These are phyloP conservation scores for Axinella damicornis DNA, from an alignment of 37 sponge, comb jelly and placozoan genomes.

Conservation along the genomic window DNA sequence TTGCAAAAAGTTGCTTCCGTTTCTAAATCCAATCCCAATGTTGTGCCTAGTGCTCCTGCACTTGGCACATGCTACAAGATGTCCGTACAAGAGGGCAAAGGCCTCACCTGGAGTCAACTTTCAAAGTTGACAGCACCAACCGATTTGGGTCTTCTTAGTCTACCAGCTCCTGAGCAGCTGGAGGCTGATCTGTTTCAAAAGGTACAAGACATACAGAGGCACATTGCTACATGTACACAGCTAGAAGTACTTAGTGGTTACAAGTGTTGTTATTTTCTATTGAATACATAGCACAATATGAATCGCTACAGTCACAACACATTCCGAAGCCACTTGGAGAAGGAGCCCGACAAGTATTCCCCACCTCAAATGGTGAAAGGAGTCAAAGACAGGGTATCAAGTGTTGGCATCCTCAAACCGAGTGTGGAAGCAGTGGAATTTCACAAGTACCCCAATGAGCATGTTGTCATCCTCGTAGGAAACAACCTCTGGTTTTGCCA, in stretches of 20 bases:
- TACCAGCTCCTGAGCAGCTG: neutral
- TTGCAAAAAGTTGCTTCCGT: neutral
- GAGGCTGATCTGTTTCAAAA: neutral
- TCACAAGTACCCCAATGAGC: conserved; percentile 24
- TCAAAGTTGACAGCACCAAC: neutral
- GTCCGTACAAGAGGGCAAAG: neutral
- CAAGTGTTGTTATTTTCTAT: neutral
- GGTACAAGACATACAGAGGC: conserved; percentile 7
- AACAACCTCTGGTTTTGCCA: conserved; percentile 40
- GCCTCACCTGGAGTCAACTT: neutral
- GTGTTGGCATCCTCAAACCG: conserved; percentile 2
- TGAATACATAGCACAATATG: conserved; percentile 10
- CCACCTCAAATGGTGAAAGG: neutral
- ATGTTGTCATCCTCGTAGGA: conserved; percentile 27
- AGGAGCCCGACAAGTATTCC: neutral
- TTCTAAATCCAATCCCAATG: neutral
- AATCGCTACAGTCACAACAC: conserved; percentile 6
- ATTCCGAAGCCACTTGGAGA: neutral
- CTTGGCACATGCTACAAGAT: conserved; percentile 6
- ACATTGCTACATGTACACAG: too few species aligned
- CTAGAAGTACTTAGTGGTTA: too few species aligned
- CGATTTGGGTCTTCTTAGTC: neutral
- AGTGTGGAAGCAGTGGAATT: neutral
- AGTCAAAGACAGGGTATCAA: neutral
- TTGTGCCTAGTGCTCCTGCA: neutral